These are phyloP conservation scores for Carollia perspicillata DNA, from an alignment of 2,113 vertebrate genomes.

Conservation along the genomic window DNA sequence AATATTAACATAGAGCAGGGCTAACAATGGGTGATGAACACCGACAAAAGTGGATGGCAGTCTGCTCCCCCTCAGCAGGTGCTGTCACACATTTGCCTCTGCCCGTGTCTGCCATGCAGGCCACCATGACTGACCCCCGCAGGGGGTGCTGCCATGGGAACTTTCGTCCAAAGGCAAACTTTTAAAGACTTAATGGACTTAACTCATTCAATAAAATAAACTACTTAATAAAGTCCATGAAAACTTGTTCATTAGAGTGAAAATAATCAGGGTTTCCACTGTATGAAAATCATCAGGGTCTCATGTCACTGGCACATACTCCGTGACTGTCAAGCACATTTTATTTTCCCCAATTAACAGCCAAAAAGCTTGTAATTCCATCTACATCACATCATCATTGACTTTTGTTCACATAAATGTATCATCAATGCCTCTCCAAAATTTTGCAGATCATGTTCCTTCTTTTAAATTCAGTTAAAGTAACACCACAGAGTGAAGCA, in stretches of 20 bases:
- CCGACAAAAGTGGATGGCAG: neutral
- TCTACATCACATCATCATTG: neutral
- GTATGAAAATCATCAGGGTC: neutral
- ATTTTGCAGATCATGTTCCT: neutral
- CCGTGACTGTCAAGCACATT: neutral
- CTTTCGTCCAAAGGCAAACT: neutral
- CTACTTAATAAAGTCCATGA: neutral
- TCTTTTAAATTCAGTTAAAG: neutral
- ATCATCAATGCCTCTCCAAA: neutral
- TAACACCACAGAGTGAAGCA: neutral
- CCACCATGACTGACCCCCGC: neutral
- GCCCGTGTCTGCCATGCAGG: neutral
- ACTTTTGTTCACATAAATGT: neutral
- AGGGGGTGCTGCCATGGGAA: neutral
- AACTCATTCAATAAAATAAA: neutral
- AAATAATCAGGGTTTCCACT: neutral
- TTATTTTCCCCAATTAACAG: neutral
- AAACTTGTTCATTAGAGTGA: neutral
- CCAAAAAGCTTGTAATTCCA: neutral
- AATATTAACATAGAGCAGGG: neutral
- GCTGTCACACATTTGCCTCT: neutral
- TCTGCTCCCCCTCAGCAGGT: neutral
- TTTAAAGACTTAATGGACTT: slow-evolving; percentile 11
- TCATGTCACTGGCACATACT: neutral
- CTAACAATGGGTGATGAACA: neutral